Evolutionary conservation across 2,888 invertebrate genomes (phyloP).

Genomic region (Synergus laeviventris): DNA sequence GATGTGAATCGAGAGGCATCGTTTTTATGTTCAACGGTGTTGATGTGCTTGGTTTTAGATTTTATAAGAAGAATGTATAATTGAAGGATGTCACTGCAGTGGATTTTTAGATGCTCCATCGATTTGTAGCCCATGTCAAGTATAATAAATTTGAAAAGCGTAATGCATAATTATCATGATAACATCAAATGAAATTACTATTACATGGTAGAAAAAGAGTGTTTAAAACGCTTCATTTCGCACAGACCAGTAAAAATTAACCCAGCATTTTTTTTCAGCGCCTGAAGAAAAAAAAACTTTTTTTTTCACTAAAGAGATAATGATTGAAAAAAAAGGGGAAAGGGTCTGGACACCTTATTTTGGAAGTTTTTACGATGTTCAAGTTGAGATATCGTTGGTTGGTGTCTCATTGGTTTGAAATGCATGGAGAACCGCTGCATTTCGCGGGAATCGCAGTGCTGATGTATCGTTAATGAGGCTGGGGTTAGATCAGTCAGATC

Average conservation of each 20-base stretch:
- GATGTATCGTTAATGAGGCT: conserved; percentile 64
- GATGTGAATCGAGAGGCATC: background rate
- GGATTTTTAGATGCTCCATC: no score
- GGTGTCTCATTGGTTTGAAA: conserved; percentile 40
- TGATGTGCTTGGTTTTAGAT: background rate
- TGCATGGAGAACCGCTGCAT: conserved; percentile 53
- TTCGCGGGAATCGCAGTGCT: conserved; percentile 54
- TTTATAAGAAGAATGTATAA: no score
- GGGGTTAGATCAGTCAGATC: conserved; percentile 61
- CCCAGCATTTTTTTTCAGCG: background rate
- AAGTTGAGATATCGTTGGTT: conserved; percentile 25
- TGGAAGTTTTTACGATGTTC: conserved; percentile 16
- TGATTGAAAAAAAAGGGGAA: background rate
- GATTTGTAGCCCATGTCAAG: no score
- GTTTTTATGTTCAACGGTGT: background rate
- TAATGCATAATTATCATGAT: no score
- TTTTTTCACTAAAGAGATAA: conserved; percentile 9
- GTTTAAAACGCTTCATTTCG: background rate
- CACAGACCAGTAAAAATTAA: background rate
- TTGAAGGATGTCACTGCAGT: no score
- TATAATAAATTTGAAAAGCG: no score
- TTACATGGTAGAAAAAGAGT: no score
- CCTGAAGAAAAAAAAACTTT: background rate
- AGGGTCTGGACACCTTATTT: background rate
- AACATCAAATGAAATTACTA: no score